Base-by-base conservation (phyloP, 2,888 invertebrate genomes). In the Noctua comes region DNA sequence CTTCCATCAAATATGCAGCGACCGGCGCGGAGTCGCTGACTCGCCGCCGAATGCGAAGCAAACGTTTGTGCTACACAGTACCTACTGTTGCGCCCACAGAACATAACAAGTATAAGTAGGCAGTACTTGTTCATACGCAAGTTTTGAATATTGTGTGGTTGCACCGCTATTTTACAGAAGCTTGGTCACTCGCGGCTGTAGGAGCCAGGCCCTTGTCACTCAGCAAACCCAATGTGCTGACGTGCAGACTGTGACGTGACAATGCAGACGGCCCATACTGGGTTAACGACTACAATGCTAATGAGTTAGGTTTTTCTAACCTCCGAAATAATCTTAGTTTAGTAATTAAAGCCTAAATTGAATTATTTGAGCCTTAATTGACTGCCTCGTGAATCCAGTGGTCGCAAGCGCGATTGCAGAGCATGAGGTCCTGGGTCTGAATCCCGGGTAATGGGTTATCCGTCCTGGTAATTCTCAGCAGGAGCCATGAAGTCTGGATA, bases 1-100 rank as follows among this genome's bases (percentile, higher is more conserved):
- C 54, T 24, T 82, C 66, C 64, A 81, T 80, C 59, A 84, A 80
- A 84, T 65, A 84, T 69, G 57, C 65, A 80, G n/a, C 31, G 54
- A 13, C 21, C 46, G 57, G 31, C 24, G 54, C 36, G 16, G 40
- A 8, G 48, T 2, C 31, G 5, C 40, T 11, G 73, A 76, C 36
- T 62, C 59, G 59, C 59, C 59, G 59, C 59, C 27, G 59, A 59
- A 13, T 62, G 18, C 8, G 31, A 72, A 18, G 13, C 27, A 11
- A 40, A 1, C n/a, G 51, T 64, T n/a, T 43, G 7, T 18, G 8
- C 59, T 66, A 16, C 27, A 59, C 16, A 16, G 48, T 13, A 36
- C n/a, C 36, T 36, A n/a, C 36, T 18, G 65, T n/a, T 54, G 31
- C 43, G 21, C 18, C 3, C 40, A 51, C 54, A n/a, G 11, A 54